phyloP scores from a whole-genome alignment of 2,797 vertebrate species.

The Scarus forsteni region DNA sequence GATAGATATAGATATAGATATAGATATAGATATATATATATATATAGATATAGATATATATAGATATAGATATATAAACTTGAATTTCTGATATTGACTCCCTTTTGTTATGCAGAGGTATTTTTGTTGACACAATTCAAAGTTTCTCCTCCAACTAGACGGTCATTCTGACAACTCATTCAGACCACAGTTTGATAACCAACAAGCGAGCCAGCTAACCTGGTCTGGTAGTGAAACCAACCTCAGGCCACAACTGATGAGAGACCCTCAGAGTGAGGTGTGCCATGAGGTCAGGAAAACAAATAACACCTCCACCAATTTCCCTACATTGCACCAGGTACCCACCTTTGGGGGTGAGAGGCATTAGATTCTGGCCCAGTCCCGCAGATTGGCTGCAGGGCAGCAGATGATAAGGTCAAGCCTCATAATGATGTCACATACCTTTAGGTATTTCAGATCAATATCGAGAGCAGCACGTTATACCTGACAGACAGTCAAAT shows the following conservation, averaged over 20 bases:
- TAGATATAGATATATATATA: no score
- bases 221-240: constrained; percentile 37
- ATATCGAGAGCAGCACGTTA: constrained; percentile 76
- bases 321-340: constrained; percentile 73
- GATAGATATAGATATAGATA: no score
- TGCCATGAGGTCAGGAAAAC: constrained; percentile 82
- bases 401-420: constrained; percentile 85
- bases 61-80: no score
- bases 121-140: no score
- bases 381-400: constrained; percentile 78
- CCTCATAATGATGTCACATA: constrained; percentile 88
- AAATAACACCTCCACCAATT: constrained; percentile 84
- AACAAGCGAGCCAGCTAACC: constrained; percentile 22
- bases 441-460: constrained; percentile 86
- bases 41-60: no score
- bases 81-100: no score
- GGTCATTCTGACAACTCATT: not conserved
- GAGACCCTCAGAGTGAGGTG: constrained; percentile 61
- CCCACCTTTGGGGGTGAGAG: constrained; percentile 64
- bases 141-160: no score
- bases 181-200: no score
- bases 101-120: no score
- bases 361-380: constrained; percentile 64
- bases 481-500: constrained; percentile 82
- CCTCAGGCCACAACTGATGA: constrained; percentile 62